Conservation (phyloP, 2,113 vertebrate genomes). For the Odocoileus virginianus region DNA sequence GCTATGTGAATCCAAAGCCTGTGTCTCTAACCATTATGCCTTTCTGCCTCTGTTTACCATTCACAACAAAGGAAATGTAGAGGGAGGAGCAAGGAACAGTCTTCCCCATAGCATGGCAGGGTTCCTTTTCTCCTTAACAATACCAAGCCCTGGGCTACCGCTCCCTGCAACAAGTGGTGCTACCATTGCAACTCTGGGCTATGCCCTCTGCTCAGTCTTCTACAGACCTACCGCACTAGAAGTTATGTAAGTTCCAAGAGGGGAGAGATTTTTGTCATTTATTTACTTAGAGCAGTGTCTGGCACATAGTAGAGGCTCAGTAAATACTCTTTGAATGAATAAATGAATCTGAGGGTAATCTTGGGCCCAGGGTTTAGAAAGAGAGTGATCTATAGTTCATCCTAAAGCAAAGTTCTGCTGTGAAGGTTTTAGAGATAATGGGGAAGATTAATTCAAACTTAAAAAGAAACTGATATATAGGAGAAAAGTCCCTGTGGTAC, state of each 20-base stretch:
- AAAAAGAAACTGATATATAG: background rate
- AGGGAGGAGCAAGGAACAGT: background rate
- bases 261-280: background rate
- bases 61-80: background rate
- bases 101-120: background rate
- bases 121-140: background rate
- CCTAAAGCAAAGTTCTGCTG: background rate
- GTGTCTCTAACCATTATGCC: background rate
- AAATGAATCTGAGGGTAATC: background rate
- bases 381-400: background rate
- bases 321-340: conserved; percentile 16
- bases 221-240: background rate
- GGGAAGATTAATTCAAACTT: background rate
- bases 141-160: background rate
- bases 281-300: background rate
- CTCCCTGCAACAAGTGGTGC: background rate
- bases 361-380: background rate
- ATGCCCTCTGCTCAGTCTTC: background rate
- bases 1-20: background rate
- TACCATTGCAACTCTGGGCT: background rate
- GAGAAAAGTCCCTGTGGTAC: background rate
- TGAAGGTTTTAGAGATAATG: conserved; percentile 23
- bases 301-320: background rate
- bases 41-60: background rate
- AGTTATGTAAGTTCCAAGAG: background rate